Base-by-base conservation (phyloP, 2,113 vertebrate genomes). In the Pomatorhinus ruficollis region DNA sequence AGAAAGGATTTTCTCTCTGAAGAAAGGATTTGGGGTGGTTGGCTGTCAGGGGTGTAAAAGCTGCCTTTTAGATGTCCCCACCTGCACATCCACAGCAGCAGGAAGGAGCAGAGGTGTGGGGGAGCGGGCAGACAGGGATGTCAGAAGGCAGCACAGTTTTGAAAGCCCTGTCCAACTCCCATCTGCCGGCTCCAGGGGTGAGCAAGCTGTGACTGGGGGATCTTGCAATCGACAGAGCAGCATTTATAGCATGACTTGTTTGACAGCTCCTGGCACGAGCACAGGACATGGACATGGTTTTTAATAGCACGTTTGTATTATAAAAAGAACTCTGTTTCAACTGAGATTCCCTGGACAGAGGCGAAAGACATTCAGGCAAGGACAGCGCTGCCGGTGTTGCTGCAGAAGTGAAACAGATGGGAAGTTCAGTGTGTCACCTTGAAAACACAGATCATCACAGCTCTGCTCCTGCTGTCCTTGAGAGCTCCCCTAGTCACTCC, bases 391-490 rank as follows among this genome's bases (percentile, higher is more conserved):
- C 68, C 0, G 1, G 83, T 89, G 72, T 5, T 79, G 70, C 95
- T 93, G 91, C 91, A 87, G 69, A 78, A 87, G 63, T 59, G 81
- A 94, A 95, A 71, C 92, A 96, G 88, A 91, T 93, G 92, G 96
- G 87, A 70, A 96, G 86, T 91, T 95, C 95, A 96, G 83, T 59
- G 76, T 95, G 91, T 97, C 94, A 97, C 97, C 94, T 93, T 95
- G 93, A 97, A 78, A 94, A 25, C 53, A 49, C 84, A 76, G 57
- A 89, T 54, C 75, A 33, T 20, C 82, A 53, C 39, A 89, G 84
- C 82, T 80, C 74, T 86, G 78, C 25, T 80, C 82, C 87, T 77
- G 52, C 80, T 56, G 44, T 74, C 95, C 87, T 96, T 83, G 40
- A 8, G 8, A 82, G 31, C 45, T 79, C 50, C 49, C 70, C 70